Conservation (phyloP, 30 jellyfish, hydroid and myxozoan genomes). For the Chironex yamaguchii region DNA sequence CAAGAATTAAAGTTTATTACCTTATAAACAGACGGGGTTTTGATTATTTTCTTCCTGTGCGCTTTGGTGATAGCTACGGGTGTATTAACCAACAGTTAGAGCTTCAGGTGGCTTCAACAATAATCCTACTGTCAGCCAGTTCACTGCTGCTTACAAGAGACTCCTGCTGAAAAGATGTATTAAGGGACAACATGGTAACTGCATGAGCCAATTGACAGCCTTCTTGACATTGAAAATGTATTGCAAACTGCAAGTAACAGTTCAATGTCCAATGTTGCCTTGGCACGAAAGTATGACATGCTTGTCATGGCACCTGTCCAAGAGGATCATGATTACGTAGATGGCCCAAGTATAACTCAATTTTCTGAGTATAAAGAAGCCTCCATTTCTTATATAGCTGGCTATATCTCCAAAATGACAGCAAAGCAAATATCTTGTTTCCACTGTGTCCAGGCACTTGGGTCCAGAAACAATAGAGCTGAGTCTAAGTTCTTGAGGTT, state of each 20-base stretch:
- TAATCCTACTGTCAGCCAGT: constrained; percentile 12
- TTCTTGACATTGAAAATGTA: too few relatives aligned
- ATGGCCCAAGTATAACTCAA: constrained; percentile 17
- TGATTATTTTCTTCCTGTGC: too few relatives aligned
- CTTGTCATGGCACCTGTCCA: constrained; percentile 1
- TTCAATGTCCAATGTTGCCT: neutral
- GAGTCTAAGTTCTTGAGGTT: constrained; percentile 14
- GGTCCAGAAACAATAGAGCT: neutral
- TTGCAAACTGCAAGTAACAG: too few relatives aligned
- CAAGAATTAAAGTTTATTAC: too few relatives aligned
- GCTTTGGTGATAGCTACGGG: too few relatives aligned
- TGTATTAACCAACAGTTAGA: too few relatives aligned
- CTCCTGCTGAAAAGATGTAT: constrained; percentile 17
- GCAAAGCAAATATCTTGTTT: neutral
- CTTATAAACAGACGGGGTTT: too few relatives aligned
- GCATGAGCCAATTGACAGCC: too few relatives aligned
- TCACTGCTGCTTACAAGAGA: constrained; percentile 21
- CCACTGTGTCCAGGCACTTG: neutral
- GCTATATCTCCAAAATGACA: constrained; percentile 45
- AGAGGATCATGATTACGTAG: constrained; percentile 57
- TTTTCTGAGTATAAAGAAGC: constrained; percentile 66
- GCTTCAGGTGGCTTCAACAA: constrained; percentile 32
- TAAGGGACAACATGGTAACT: too few relatives aligned
- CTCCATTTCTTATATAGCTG: constrained; percentile 68
- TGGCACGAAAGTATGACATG: constrained; percentile 4